A percentile compares a stretch with the other conserved stretches of the same genome.
phyloP scores from a whole-genome alignment of 2,113 vertebrate genomes.

The Oreochromis aureus region DNA sequence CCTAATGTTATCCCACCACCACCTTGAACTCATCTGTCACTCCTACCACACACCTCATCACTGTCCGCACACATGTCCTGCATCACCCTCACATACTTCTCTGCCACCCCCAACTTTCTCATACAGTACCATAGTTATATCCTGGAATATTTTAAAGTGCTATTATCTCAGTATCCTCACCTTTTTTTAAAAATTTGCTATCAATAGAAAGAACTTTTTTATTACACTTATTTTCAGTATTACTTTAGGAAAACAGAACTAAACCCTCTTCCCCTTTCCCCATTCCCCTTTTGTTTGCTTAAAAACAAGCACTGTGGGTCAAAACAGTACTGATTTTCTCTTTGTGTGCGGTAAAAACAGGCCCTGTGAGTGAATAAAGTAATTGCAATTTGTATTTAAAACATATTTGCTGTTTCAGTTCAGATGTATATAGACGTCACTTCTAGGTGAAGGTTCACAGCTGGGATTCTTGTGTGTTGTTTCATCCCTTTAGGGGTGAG shows the following conservation, averaged over 20 bases:
- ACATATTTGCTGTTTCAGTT: background rate
- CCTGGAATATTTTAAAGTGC: background rate
- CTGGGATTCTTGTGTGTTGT: background rate
- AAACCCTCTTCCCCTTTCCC: background rate
- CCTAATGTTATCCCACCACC: background rate
- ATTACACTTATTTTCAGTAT: background rate
- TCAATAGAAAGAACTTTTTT: background rate
- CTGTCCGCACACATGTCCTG: background rate
- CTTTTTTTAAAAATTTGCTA: background rate
- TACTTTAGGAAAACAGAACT: background rate
- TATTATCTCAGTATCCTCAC: background rate
- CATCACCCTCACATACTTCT: fast-evolving
- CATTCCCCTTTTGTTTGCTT: background rate
- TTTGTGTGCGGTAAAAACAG: background rate
- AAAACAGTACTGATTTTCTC: background rate
- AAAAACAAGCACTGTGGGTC: background rate
- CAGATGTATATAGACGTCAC: background rate
- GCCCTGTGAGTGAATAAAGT: background rate
- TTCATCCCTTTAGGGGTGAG: background rate
- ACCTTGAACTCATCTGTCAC: background rate
- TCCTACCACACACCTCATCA: background rate
- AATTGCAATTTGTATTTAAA: background rate
- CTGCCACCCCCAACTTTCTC: background rate
- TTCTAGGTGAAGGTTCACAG: background rate
- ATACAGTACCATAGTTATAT: background rate